Base-by-base conservation (phyloP, 1,140 invertebrate genomes). In the Vollenhovia emeryi region DNA sequence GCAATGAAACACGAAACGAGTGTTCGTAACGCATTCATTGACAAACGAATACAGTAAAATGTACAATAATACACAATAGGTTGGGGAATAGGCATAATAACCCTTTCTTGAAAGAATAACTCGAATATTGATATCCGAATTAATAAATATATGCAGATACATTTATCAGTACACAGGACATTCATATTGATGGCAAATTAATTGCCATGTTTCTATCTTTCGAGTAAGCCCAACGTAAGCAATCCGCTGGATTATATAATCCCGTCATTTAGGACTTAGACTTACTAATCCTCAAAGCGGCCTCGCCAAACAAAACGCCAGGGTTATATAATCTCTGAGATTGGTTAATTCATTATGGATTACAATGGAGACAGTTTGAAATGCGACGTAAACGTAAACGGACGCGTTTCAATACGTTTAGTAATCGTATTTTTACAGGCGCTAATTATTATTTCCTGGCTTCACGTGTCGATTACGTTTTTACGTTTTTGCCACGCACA, bases 231-330 rank as follows among this genome's bases (percentile, higher is more conserved):
- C 40, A 75, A 71, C 71, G 86, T 83, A 89, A 90, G 84, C 84
- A 90, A 89, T 87, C 88, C 69, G 59, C 76, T 24, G 76, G 80
- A 90, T 90, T 90, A 87, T 83, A 89, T 87, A 90, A 90, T 90
- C 89, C 88, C 64, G 73, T 85, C 89, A 87, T 90, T 90, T 89
- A 84, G 79, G 88, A 87, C 86, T 89, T 87, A 84, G 78, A 87
- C 83, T 87, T 82, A 79, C 83, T 90, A 89, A 90, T 90, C 86
- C 78, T 78, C 62, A 80, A 71, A 89, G 85, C 86, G 76, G 59
- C 83, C 75, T 90, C 79, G 55, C 55, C 89, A 87, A 90, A 89
- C 86, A 89, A 90, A 90, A 90, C 86, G 86, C 60, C 62, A 80
- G 74, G 86, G 71, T 89, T 90, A 85, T 75, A 73, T 89, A 89